Percentiles rank a stretch among this genome's conserved stretches.
Conservation (phyloP, 2,888 invertebrate species). For the Tenodera sinensis region DNA sequence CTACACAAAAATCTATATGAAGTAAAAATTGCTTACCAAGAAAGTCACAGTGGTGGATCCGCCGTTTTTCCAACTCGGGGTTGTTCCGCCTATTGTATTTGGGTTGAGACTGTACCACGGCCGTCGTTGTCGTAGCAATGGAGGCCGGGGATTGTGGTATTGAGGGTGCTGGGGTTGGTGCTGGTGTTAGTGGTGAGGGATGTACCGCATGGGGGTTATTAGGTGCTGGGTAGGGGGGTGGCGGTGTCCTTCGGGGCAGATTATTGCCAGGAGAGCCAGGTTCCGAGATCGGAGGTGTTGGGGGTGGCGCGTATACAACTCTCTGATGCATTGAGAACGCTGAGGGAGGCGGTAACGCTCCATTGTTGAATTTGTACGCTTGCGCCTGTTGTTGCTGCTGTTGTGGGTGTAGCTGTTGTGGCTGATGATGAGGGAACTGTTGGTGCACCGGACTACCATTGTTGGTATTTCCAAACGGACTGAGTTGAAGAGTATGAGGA, state of each 20-base stretch:
- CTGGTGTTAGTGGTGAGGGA: slow-evolving; percentile 29
- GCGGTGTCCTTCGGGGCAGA: slow-evolving; percentile 60
- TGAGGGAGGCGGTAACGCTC: neutral
- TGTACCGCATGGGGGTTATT: slow-evolving; percentile 34
- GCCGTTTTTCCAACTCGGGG: slow-evolving; percentile 90
- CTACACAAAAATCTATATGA: too few species aligned
- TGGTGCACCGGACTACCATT: slow-evolving; percentile 43
- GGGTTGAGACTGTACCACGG: slow-evolving; percentile 36
- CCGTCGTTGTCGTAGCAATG: slow-evolving; percentile 38
- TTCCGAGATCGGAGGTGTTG: slow-evolving; percentile 85
- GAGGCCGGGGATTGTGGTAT: slow-evolving; percentile 37
- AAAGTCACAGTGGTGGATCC: slow-evolving; percentile 96
- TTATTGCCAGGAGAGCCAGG: slow-evolving; percentile 78
- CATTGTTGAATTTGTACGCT: slow-evolving; percentile 34
- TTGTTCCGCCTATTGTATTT: slow-evolving; percentile 94
- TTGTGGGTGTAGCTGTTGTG: slow-evolving; percentile 37
- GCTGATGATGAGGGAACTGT: slow-evolving; percentile 38
- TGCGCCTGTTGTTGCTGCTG: slow-evolving; percentile 38
- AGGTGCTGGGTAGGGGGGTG: slow-evolving; percentile 71
- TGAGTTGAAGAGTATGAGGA: slow-evolving; percentile 53
- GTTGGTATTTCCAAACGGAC: slow-evolving; percentile 45
- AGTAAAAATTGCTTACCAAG: slow-evolving; percentile 60
- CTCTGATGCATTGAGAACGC: slow-evolving; percentile 38
- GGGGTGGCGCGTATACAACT: slow-evolving; percentile 75
- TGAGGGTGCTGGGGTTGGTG: slow-evolving; percentile 38